Base-by-base conservation (phyloP, 2,888 invertebrate species). In the Nomada goodeniana region DNA sequence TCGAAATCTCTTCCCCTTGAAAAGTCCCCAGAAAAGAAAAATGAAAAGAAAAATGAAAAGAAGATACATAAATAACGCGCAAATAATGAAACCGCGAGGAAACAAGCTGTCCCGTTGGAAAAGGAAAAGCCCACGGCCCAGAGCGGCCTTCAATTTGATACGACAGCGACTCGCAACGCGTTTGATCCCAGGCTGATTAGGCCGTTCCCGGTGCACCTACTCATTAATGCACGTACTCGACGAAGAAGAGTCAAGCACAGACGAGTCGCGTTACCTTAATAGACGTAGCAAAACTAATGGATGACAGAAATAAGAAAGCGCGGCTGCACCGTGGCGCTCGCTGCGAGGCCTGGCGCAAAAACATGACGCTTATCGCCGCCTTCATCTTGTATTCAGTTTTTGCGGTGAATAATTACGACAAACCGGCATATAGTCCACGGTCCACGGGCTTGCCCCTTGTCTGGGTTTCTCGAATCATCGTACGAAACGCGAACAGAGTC, bases 221-320 rank as follows among this genome's bases (percentile, higher is more conserved):
- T 83, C 81, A 85, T 86, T 86, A 86, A 86, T 83, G 77, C 83
- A 26, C 36, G 57, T 69, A 68, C 47, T 59, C 47, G 42, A 29
- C 50, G 80, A 75, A 80, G 83, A 77, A 55, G 67, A 80, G 83
- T 52, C 82, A 53, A 55, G 59, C 47, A 65, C 53, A 64, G 80
- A 68, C 77, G 75, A 75, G 20, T 75, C 84, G 78, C 82, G 78
- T 85, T 85, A 75, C 78, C 76, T 82, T 85, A 84, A 85, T 84
- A 82, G 84, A 85, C 84, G 69, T 78, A 60, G 84, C 84, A 75
- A 82, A 84, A 82, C 78, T 84, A 84, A 85, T 85, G 84, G 82
- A 82, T 82, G 84, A 82, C 84, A 71, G 84, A 72, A 82, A 75
- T 85, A 81, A 84, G 84, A 85, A 85, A 85, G 84, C 78, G 74